These are phyloP conservation scores for Polydrusus cervinus DNA, from an alignment of 2,888 invertebrate genomes.

Conservation along the genomic window DNA sequence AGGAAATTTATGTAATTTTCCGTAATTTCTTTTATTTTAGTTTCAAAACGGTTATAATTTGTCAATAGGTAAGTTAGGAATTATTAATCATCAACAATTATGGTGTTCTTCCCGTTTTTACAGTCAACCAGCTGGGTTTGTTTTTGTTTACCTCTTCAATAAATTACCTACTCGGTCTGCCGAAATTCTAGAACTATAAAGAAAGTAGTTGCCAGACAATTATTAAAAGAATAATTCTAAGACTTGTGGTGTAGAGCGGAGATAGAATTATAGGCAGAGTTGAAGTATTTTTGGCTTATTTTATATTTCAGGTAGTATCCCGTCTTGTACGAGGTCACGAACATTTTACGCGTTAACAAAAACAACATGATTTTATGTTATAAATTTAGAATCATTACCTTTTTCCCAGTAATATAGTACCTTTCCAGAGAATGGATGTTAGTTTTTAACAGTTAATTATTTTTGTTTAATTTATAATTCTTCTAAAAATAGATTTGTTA, in stretches of 20 bases:
- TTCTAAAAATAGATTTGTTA: constrained; percentile 22
- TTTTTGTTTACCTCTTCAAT: constrained; percentile 38
- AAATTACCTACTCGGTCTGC: constrained; percentile 11
- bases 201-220: neutral
- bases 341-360: constrained; percentile 20
- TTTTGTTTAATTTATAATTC: constrained; percentile 13
- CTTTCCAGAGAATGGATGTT: neutral
- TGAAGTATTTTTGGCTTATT: neutral
- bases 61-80: constrained; percentile 11
- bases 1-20: constrained; percentile 28
- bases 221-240: neutral
- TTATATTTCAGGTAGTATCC: neutral
- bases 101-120: neutral
- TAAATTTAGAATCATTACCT: constrained; percentile 6
- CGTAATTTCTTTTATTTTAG: constrained; percentile 19
- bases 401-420: neutral
- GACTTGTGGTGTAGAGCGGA: neutral
- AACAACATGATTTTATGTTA: constrained; percentile 3
- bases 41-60: constrained; percentile 20
- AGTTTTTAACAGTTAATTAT: neutral
- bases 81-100: neutral
- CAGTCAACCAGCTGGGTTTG: constrained; percentile 40
- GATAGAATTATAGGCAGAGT: neutral
- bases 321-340: constrained; percentile 21
- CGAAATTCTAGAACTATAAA: constrained; percentile 9